phyloP scores from a whole-genome alignment of 2,113 vertebrate genomes.

The Chaenocephalus aceratus region DNA sequence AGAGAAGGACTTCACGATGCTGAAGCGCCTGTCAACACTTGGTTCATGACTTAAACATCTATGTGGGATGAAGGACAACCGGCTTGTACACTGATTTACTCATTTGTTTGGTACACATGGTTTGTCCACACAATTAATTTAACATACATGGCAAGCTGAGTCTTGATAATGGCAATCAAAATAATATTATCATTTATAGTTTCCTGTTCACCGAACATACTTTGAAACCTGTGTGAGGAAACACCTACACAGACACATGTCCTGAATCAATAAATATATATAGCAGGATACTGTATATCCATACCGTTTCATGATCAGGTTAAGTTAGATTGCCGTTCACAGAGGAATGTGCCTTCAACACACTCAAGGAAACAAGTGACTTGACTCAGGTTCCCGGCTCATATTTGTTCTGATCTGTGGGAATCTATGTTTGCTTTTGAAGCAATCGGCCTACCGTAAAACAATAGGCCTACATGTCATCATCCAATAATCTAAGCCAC shows the following conservation, averaged over 20 bases:
- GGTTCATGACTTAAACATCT: not conserved
- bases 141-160: not conserved
- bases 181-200: not conserved
- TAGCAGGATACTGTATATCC: too few species aligned
- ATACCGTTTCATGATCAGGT: not conserved
- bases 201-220: not conserved
- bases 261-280: not conserved
- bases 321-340: not conserved
- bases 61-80: too few species aligned
- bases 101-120: not conserved
- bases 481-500: not conserved
- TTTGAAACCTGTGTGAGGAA: not conserved
- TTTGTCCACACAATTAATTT: not conserved
- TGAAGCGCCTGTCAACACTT: not conserved
- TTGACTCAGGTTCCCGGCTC: not conserved
- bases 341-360: not conserved
- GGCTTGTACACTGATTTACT: not conserved
- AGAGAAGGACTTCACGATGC: not conserved
- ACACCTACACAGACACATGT: not conserved
- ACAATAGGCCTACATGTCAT: not conserved
- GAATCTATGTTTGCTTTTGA: not conserved
- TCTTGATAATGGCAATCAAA: conserved; percentile 22
- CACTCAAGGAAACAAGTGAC: not conserved
- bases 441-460: not conserved
- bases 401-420: not conserved